Base-by-base conservation (phyloP, 2,797 vertebrate genomes). In the Neosilurus mollespiculum region DNA sequence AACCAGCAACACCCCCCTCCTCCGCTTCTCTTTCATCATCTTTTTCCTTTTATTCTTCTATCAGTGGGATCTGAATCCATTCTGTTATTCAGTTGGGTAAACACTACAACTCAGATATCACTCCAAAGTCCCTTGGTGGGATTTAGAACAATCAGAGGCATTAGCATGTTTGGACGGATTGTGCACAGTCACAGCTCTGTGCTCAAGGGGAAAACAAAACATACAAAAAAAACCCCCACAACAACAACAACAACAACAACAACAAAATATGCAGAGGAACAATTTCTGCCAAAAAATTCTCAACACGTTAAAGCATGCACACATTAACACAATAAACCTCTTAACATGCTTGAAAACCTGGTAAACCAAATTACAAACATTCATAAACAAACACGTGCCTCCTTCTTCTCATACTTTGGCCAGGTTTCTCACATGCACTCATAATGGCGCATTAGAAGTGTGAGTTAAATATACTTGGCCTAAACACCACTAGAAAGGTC, bases 151-250 rank as follows among this genome's bases (percentile, higher is more conserved):
- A 85, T 84, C 70, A 70, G 53, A 37, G 49, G 79, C 34, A 85
- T 87, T 83, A 88, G 83, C 64, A 18, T 67, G 65, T 87, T 80
- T 86, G 61, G 34, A 30, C 0, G 53, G 77, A 86, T 86, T 71
- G 56, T 10, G 7, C n/a, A 80, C 1, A 16, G 26, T 61, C 24
- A 80, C 30, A 58, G 18, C 72, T 54, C 49, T 72, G 24, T 56
- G 24, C 53, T 18, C 3, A 73, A 75, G 78, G 62, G 81, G 37
- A 66, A 49, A 12, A 30, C 30, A 30, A 30, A 30, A 30, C 30
- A 30, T 30, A 30, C 30, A 30, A 30, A 30, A 30, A 30, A 30
- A 30, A n/a, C n/a, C n/a, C n/a, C 30, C 1, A 30, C 30, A 30
- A 30, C 30, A 30, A 30, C 30, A 30, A 30, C 30, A 30, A 30